Base-by-base conservation (phyloP, 2,797 vertebrate genomes). In the Discoglossus pictus region DNA sequence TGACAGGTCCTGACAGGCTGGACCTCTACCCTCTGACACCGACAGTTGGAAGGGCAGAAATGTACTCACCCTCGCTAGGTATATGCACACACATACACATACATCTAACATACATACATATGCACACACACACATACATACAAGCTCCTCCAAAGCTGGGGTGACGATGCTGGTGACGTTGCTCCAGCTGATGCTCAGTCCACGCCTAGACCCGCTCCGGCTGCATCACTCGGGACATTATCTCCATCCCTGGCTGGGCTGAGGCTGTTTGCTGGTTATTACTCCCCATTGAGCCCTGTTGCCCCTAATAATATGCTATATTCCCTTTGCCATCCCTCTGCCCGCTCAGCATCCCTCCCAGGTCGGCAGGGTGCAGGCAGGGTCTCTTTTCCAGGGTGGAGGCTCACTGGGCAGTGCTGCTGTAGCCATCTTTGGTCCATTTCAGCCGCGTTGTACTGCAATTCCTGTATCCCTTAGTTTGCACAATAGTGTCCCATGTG, bases 341-440 rank as follows among this genome's bases (percentile, higher is more conserved):
- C 13, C 21, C 20, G 2, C 38, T 21, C 15, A n/a, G 1, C 24
- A 5, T 5, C 20, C 27, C 18, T 40, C 11, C 0, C 8, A 6
- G 31, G 1, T 2, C 25, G 8, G 17, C 5, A 0, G 27, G 4
- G 2, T 18, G 4, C 6, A 0, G 2, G 5, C 2, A 18, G 46
- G 81, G 72, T 88, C 89, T 93, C 89, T 55, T 86, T 92, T 9
- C 59, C 61, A 88, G 72, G 84, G 90, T 84, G 84, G 46, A 81
- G 4, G 64, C 68, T 0, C 75, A 48, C 40, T 15, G 44, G 36
- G 59, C 12, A 18, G 27, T 76, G 74, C 42, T 61, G 27, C 35
- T 11, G 58, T 82, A 87, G 89, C 90, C 90, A 92, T 92, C 88
- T 92, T 92, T 90, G 84, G 85, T 90, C 78, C 86, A 89, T 80